phyloP scores from a whole-genome alignment of 2,888 invertebrate genomes.

The Pristionchus maxplancki region DNA sequence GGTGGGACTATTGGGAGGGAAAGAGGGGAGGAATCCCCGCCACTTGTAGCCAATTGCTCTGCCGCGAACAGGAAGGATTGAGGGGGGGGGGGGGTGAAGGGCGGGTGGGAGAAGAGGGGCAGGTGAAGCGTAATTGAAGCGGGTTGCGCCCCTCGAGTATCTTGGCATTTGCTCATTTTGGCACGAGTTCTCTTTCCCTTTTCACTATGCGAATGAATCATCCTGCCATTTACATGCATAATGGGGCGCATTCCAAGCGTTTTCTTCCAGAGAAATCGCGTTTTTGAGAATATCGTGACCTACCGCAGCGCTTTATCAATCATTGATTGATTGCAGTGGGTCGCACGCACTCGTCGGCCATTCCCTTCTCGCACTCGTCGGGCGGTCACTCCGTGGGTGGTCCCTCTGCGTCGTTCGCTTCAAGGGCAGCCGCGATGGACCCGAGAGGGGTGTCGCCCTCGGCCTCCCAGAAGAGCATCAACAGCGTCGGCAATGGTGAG shows the following conservation, averaged over 20 bases:
- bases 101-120: neutral
- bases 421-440: constrained; percentile 12
- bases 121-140: constrained; percentile 9
- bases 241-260: too few relatives aligned
- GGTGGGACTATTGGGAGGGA: neutral
- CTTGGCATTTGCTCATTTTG: too few relatives aligned
- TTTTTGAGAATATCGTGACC: neutral
- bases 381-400: neutral
- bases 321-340: neutral
- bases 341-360: constrained; percentile 3
- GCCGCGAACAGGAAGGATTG: constrained; percentile 31
- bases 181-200: too few relatives aligned
- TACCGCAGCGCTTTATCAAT: neutral
- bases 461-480: constrained; percentile 58
- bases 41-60: constrained; percentile 32
- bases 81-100: neutral
- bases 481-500: constrained; percentile 55
- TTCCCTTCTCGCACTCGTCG: neutral
- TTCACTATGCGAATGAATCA: too few relatives aligned
- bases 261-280: too few relatives aligned
- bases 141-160: neutral
- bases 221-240: too few relatives aligned
- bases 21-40: neutral
- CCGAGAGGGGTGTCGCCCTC: constrained; percentile 56
- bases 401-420: constrained; percentile 40